A percentile compares a stretch with the other conserved stretches of the same genome.
phyloP scores from a whole-genome alignment of 1,140 invertebrate species.

The Drosophila cardini region DNA sequence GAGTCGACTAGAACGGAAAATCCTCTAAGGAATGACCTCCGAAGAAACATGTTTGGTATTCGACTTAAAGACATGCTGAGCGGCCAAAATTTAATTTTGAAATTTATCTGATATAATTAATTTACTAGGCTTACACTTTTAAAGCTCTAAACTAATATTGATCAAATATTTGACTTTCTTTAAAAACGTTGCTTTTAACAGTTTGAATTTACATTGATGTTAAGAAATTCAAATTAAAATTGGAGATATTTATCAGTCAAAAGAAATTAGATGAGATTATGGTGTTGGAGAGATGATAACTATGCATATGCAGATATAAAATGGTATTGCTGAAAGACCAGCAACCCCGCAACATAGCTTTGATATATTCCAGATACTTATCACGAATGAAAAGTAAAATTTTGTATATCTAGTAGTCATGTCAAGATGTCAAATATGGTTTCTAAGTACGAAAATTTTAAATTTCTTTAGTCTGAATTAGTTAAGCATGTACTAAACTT shows the following conservation, averaged over 20 bases:
- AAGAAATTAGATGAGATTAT: no score
- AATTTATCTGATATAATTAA: not conserved
- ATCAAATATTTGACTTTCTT: not conserved
- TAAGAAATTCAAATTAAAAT: no score
- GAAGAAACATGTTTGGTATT: not conserved
- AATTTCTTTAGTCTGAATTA: not conserved
- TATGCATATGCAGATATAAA: no score
- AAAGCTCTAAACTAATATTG: not conserved
- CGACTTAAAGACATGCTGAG: constrained; percentile 19
- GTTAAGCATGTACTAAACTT: constrained; percentile 1
- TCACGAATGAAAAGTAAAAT: not conserved
- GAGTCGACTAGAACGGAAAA: not conserved
- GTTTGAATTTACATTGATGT: not conserved
- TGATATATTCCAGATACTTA: no score
- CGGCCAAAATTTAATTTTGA: not conserved
- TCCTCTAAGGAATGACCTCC: not conserved
- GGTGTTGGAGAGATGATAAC: no score
- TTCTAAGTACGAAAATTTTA: not conserved
- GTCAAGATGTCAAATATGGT: not conserved
- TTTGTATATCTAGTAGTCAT: constrained; percentile 9
- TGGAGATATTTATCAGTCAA: no score
- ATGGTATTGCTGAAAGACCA: no score
- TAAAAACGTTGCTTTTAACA: not conserved
- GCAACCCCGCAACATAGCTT: no score
- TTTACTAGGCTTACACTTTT: not conserved